Conservation (phyloP, 2,797 vertebrate species). For the Enteromius fasciolatus region DNA sequence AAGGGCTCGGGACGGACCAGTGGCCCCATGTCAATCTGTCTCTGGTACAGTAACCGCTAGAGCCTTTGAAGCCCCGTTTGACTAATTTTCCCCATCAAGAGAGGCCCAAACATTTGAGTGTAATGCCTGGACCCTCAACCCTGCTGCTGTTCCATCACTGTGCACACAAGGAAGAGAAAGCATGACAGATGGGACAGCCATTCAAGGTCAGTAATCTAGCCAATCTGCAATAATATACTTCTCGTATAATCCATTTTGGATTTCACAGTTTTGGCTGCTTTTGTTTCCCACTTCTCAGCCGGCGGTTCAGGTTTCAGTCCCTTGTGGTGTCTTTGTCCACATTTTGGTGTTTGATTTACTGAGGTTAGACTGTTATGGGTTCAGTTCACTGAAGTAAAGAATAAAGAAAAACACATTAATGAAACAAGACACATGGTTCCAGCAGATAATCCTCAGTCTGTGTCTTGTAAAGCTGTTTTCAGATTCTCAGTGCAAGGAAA, state of each 20-base stretch:
- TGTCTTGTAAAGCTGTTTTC: constrained; percentile 50
- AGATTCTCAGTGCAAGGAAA: constrained; percentile 58
- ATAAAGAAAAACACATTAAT: constrained; percentile 21
- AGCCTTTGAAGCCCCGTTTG: constrained; percentile 42
- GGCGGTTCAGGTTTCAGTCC: constrained; percentile 22
- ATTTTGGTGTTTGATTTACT: constrained; percentile 30
- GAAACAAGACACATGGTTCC: constrained; percentile 20
- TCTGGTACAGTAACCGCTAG: constrained; percentile 45
- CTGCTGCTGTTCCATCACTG: constrained; percentile 43
- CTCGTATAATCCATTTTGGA: constrained; percentile 61
- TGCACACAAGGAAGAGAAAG: constrained; percentile 42
- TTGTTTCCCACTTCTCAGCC: constrained; percentile 11
- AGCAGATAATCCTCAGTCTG: constrained; percentile 55
- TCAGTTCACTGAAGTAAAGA: constrained; percentile 20
- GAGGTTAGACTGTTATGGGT: constrained; percentile 16
- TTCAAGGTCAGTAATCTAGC: constrained; percentile 55
- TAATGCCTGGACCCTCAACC: constrained; percentile 40
- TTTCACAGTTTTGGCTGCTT: constrained; percentile 42
- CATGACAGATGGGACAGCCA: constrained; percentile 55
- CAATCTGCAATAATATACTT: constrained; percentile 44
- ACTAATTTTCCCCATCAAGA: constrained; percentile 40
- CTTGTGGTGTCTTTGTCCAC: not conserved
- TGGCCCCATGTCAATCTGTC: constrained; percentile 46
- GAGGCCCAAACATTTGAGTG: constrained; percentile 45
- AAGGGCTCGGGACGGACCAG: constrained; percentile 46